Evolutionary conservation across 2,797 vertebrate species (phyloP).

Genomic region (Spinus pinus): DNA sequence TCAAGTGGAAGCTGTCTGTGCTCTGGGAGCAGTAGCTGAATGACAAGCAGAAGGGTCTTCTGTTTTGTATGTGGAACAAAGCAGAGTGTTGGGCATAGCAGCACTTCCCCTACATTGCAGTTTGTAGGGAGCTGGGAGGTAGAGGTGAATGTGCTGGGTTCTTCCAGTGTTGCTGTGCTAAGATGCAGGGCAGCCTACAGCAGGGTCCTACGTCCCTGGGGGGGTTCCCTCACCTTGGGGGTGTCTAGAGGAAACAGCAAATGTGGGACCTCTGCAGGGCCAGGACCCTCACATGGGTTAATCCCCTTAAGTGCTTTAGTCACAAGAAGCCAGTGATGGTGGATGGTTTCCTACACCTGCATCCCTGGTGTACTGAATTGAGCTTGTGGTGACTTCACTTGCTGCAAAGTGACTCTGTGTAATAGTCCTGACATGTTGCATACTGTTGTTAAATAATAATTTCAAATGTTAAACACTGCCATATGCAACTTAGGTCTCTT

Average conservation of each 20-base stretch:
- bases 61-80: background rate
- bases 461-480: background rate
- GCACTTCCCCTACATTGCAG: accelerated
- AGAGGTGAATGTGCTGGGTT: accelerated
- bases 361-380: background rate
- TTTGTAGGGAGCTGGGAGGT: background rate
- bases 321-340: background rate
- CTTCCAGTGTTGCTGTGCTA: background rate
- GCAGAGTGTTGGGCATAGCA: background rate
- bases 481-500: background rate
- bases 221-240: background rate
- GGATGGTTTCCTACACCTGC: background rate
- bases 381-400: background rate
- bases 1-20: background rate
- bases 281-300: accelerated
- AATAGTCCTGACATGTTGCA: background rate
- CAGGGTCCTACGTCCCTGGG: accelerated
- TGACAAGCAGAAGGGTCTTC: background rate
- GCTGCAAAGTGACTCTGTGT: background rate
- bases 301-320: background rate
- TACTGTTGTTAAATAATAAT: background rate
- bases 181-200: background rate
- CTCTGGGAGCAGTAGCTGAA: background rate
- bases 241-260: background rate
- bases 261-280: background rate